Evolutionary conservation across 2,113 vertebrate genomes (phyloP), one percentile per base, ranked within the genome.

Genomic region (Phylloscopus whistleri): DNA sequence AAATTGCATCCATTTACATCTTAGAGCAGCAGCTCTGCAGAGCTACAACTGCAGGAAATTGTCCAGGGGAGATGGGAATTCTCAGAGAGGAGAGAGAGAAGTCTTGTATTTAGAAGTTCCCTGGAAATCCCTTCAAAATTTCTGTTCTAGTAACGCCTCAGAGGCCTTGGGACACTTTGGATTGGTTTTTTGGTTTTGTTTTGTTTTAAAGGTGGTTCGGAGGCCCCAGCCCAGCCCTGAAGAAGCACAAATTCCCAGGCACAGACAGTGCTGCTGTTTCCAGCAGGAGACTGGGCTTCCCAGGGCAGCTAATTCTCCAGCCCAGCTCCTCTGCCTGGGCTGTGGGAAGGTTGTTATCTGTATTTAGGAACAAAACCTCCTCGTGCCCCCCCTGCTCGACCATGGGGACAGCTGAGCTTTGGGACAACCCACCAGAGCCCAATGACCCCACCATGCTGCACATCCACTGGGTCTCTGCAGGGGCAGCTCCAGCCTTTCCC

Each of bases 321-420:
- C 46, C 53, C 10, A 41, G 49, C 69, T 41, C 75, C 83, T 52
- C 27, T 2, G 8, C 68, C 79, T 5, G 20, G 16, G 26, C 64
- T 15, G 14, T 6, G 8, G 33, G 43, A 80, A 41, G 37, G 43
- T 1, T 2, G 7, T 39, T 30, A 49, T 8, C 10, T 0, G 0
- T 7, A 44, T 19, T 74, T 13, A 49, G n/a, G 44, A 59, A 55
- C 0, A 5, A 37, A 83, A 22, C n/a, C 13, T 67, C 62, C 46
- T n/a, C 0, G 0, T 3, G 37, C 10, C 30, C 13, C 13, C 46
- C 31, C 27, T 24, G 26, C 64, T 49, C 0, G 0, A 60, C 1
- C 20, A n/a, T 0, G 0, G 41, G 28, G 46, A 51, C n/a, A 52
- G 78, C 19, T 74, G 78, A 60, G 64, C 33, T 84, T 23, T 16